Evolutionary conservation across 2,888 invertebrate genomes (phyloP).

Genomic region (Acleris holmiana): DNA sequence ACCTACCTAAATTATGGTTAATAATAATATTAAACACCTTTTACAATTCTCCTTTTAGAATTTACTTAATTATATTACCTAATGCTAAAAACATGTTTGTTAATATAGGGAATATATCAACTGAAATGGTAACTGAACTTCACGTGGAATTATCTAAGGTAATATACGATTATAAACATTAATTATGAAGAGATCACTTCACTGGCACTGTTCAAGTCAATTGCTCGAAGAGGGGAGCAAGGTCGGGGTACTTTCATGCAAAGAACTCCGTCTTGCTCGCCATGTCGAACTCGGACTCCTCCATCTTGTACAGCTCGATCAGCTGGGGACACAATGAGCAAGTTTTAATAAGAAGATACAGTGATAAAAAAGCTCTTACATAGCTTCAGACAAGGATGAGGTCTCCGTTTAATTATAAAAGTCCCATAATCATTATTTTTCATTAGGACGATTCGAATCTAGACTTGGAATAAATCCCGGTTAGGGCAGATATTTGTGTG

Average conservation of each 20-base stretch:
- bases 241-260: slow-evolving; percentile 87
- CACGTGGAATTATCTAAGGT: slow-evolving; percentile 18
- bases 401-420: no score
- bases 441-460: no score
- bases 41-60: background rate
- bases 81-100: background rate
- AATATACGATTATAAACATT: background rate
- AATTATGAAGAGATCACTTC: slow-evolving; percentile 60
- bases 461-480: no score
- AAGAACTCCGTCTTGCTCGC: slow-evolving; percentile 95
- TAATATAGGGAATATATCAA: background rate
- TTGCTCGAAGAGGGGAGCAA: slow-evolving; percentile 73
- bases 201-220: slow-evolving; percentile 64
- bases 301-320: slow-evolving; percentile 97
- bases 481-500: no score
- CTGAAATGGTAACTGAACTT: slow-evolving; percentile 10
- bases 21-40: no score
- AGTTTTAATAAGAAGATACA: background rate
- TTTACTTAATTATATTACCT: background rate
- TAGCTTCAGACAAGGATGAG: no score
- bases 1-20: background rate
- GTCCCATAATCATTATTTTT: no score
- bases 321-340: slow-evolving; percentile 84
- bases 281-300: slow-evolving; percentile 95
- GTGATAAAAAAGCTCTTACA: no score